phyloP scores from a whole-genome alignment of 2,113 vertebrate genomes.

The Syngnathus typhle region DNA sequence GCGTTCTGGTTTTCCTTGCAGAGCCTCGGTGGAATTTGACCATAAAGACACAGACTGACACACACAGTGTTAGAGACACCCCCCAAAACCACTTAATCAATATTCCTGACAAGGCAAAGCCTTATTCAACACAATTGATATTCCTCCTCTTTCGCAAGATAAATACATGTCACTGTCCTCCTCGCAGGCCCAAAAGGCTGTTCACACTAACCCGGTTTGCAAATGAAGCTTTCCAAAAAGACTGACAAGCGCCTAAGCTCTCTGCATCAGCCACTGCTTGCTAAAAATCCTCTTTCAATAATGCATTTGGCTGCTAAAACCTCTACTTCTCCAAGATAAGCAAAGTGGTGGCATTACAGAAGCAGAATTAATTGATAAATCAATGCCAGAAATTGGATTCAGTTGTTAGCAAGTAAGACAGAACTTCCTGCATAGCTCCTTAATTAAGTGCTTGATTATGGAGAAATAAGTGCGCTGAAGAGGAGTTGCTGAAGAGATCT shows the following conservation, averaged over 20 bases:
- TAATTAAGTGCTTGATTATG: conserved; percentile 60
- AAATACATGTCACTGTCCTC: conserved; percentile 57
- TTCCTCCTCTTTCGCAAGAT: conserved; percentile 54
- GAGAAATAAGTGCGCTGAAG: conserved; percentile 40
- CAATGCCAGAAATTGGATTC: conserved; percentile 56
- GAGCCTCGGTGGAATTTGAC: conserved; percentile 3
- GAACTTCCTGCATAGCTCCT: conserved; percentile 41
- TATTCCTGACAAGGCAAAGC: conserved; percentile 63
- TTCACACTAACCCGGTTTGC: conserved; percentile 57
- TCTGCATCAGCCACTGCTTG: conserved; percentile 55
- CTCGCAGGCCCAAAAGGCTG: conserved; percentile 54
- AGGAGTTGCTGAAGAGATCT: conserved; percentile 40
- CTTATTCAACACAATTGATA: conserved; percentile 62
- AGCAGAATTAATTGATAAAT: conserved; percentile 63
- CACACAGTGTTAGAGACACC: conserved; percentile 31
- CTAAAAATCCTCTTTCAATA: conserved; percentile 66
- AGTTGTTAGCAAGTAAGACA: conserved; percentile 44
- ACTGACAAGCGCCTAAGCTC: conserved; percentile 64
- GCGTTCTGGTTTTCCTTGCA: not conserved
- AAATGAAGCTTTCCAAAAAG: conserved; percentile 69
- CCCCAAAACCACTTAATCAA: conserved; percentile 59
- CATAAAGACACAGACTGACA: conserved; percentile 26
- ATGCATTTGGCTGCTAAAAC: conserved; percentile 61
- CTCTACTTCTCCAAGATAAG: conserved; percentile 44
- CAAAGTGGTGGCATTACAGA: conserved; percentile 40